phyloP scores from a whole-genome alignment of 2,113 vertebrate genomes.

The Passerina amoena region DNA sequence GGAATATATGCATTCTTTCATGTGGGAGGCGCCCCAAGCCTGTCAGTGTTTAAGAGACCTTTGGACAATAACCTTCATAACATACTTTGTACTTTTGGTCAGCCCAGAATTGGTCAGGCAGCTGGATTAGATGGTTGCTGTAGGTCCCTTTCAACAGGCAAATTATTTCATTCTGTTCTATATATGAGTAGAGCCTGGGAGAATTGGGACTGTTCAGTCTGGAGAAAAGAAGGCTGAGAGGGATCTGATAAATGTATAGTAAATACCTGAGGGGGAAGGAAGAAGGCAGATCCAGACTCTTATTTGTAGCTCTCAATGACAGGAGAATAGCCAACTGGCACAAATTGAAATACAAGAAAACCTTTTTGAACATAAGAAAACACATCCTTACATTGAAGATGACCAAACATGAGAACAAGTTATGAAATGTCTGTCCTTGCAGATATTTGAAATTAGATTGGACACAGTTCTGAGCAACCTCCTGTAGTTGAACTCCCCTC shows the following conservation, averaged over 20 bases:
- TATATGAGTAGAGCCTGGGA: background rate
- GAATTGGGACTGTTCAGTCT: background rate
- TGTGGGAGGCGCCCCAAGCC: background rate
- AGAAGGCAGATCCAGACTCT: background rate
- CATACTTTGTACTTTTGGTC: background rate
- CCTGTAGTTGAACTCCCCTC: accelerated
- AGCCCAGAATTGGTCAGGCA: background rate
- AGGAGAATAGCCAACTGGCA: background rate
- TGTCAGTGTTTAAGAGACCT: background rate
- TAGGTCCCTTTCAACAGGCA: background rate
- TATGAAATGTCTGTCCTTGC: background rate
- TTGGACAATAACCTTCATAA: background rate
- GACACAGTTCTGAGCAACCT: background rate
- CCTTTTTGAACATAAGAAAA: background rate
- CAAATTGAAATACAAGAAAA: background rate
- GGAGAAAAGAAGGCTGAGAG: background rate
- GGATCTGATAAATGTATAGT: background rate
- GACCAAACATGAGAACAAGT: background rate
- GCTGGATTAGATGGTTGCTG: background rate
- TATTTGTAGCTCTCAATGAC: background rate
- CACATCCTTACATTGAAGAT: background rate
- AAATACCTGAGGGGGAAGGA: background rate
- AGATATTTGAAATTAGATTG: background rate
- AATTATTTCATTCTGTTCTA: background rate
- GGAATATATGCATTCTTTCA: background rate